Evolutionary conservation across 2,113 vertebrate species (phyloP), one percentile per base, ranked within the genome.

Genomic region (Sebastes schlegelii): DNA sequence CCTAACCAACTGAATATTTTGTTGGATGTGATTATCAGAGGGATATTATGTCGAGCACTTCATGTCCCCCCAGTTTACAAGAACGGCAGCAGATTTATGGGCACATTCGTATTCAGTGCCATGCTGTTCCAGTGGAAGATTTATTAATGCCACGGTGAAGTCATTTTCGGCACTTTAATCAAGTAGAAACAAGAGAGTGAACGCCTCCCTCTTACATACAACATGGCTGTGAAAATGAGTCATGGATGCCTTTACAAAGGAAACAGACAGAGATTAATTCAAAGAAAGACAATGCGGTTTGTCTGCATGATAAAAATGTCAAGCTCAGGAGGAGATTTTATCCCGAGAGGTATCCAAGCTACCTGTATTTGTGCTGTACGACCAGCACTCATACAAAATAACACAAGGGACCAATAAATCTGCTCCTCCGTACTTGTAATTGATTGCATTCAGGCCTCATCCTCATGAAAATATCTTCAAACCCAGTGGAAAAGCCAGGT

Each of bases 91-190:
- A 45, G 69, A 86, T 90, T 81, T 81, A 85, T 86, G 14, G 73
- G 23, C 48, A 74, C 60, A 74, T 89, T 89, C 16, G 62, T 71
- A 74, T 71, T 82, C 77, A 72, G 13, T 43, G 54, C 42, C 49
- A 76, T 21, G 23, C 21, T 58, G 52, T 72, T 69, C 4, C 43
- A 75, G 6, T 51, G 14, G 4, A 43, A 83, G 67, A 86, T 77
- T 78, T 71, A 85, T 77, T 77, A 52, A 19, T 71, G 64, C 66
- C 42, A 63, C 5, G 3, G 26, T 54, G 49, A 84, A 69, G 71
- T 77, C 60, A 73, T 64, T 84, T 60, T 67, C 13, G 40, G 42
- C 63, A 75, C 67, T 84, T 71, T 62, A 86, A 80, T 86, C 66
- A 88, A 82, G 51, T 23, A 64, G 23, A 58, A 46, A 45, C 45